Base-by-base conservation (phyloP, 2,797 vertebrate genomes). In the Eidolon dupreanum region DNA sequence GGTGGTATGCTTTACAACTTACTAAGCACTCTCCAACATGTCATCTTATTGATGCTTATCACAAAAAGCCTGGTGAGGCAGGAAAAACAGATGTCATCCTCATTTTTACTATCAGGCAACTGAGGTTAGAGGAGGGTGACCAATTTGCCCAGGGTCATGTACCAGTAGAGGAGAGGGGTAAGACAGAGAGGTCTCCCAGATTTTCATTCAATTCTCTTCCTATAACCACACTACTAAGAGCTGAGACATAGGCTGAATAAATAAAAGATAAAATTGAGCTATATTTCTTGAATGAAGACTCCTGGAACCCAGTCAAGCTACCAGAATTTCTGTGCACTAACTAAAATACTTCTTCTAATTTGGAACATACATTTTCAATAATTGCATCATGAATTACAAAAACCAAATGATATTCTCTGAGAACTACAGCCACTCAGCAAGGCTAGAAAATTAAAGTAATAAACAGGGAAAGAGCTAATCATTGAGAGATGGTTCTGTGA, bases 301-400 rank as follows among this genome's bases (percentile, higher is more conserved):
- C 13, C 20, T 59, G 28, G 38, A 89, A 55, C 5, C 57, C 6
- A 79, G 51, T 43, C 43, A 78, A 82, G 38, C 49, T 81, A 75
- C 36, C 53, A 71, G 43, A 88, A 61, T 83, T 89, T 86, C 90
- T 86, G 24, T 66, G 26, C 13, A 71, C 31, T 86, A 75, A 66
- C 33, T 41, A 61, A 93, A 90, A 78, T 75, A 85, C 33, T 86
- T 53, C 51, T 87, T 63, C 13, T 70, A 73, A 94, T 63, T 83
- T 74, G 43, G n/a, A 79, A 90, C 83, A 65, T 9, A 61, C 17
- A 31, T 77, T 88, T 93, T 78, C 31, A 68, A 51, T 55, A 36
- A 79, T 31, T 84, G 57, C n/a, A 49, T 78, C 79, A 79, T 75
- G 24, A 87, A 89, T 73, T 88, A 38, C 33, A 82, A 85, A 88